These are phyloP conservation scores for Fissipunctia ypsillon DNA, from an alignment of 2,888 invertebrate genomes.

Conservation along the genomic window DNA sequence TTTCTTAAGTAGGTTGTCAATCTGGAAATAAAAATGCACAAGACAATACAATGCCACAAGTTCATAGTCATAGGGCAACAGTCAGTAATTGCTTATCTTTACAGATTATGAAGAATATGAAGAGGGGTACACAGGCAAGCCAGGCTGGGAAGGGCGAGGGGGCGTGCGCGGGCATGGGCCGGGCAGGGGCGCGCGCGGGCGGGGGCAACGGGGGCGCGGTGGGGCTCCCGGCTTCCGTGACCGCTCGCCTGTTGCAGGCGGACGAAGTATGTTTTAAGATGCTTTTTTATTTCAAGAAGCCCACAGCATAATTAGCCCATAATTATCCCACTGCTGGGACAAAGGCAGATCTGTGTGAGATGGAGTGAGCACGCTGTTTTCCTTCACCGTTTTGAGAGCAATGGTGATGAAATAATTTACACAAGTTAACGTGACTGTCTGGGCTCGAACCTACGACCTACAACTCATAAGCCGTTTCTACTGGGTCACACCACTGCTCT, in stretches of 20 bases:
- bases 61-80: not conserved
- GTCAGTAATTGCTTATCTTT: not conserved
- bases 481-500: not conserved
- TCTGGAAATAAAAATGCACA: not conserved
- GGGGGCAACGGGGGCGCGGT: constrained; percentile 72
- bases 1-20: not conserved
- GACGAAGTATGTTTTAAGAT: constrained; percentile 57
- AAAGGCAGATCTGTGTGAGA: not conserved
- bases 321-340: not conserved
- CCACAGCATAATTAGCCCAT: not conserved
- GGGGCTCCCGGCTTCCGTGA: constrained; percentile 76
- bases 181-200: constrained; percentile 62
- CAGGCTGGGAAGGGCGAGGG: constrained; percentile 59
- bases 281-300: not conserved
- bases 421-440: not conserved
- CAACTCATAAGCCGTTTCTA: not conserved
- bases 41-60: not conserved
- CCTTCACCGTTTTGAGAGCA: no score
- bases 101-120: constrained; percentile 78
- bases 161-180: constrained; percentile 64
- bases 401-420: not conserved
- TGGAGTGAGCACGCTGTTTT: no score
- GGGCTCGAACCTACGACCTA: not conserved
- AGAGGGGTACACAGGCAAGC: constrained; percentile 67
- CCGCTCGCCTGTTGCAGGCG: constrained; percentile 76